Evolutionary conservation across 2,888 invertebrate genomes (phyloP).

Genomic region (Rotaria sp.): DNA sequence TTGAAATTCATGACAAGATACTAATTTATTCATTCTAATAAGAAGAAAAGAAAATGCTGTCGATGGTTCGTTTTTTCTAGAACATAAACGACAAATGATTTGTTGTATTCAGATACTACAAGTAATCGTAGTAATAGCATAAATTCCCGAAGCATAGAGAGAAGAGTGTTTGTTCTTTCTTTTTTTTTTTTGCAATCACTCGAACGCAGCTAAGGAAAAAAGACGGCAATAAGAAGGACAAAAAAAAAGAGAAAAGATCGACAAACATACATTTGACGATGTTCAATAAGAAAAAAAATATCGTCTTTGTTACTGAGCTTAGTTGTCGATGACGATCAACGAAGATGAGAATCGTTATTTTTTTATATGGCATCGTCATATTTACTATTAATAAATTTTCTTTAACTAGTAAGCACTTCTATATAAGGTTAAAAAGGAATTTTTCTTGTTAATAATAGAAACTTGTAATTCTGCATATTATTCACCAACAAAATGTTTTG

Average conservation of each 20-base stretch:
- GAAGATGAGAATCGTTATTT: neutral
- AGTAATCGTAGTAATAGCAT: neutral
- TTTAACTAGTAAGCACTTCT: neutral
- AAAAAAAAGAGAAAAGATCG: neutral
- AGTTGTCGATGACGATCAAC: constrained; percentile 10
- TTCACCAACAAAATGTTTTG: constrained; percentile 49
- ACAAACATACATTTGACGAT: neutral
- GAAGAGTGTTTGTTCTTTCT: neutral
- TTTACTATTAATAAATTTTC: neutral
- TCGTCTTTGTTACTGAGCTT: neutral
- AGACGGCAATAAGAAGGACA: neutral
- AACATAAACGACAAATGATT: neutral
- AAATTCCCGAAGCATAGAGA: neutral
- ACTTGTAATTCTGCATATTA: constrained; percentile 48
- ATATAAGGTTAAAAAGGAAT: neutral
- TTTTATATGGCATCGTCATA: neutral
- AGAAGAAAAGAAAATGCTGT: too few species aligned
- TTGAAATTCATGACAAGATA: too few species aligned
- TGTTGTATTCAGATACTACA: neutral
- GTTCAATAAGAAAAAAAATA: constrained; percentile 14
- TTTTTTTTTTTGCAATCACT: neutral
- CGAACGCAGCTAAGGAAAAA: neutral
- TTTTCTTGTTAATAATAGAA: neutral
- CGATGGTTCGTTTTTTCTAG: neutral
- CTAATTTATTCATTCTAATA: too few species aligned